Conservation (phyloP, 2,113 vertebrate species). For the Zootoca vivipara region DNA sequence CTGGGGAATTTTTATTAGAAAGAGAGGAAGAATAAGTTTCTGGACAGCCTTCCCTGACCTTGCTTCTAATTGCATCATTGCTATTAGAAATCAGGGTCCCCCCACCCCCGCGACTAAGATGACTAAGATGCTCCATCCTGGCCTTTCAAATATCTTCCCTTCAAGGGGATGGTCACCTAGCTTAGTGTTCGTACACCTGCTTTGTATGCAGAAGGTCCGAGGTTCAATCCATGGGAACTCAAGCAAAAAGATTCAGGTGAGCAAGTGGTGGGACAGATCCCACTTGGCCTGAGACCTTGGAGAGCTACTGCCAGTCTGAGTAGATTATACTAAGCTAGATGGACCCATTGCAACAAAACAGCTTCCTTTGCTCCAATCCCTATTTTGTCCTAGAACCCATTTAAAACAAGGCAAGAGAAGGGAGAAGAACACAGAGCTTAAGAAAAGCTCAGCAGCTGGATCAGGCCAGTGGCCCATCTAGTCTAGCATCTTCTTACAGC, state of each 20-base stretch:
- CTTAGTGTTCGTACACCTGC: too few relatives aligned
- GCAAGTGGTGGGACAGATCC: background rate
- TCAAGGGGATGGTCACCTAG: background rate
- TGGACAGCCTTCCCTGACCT: background rate
- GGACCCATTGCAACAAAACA: background rate
- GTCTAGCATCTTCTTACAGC: too few relatives aligned
- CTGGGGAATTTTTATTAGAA: slow-evolving; percentile 64
- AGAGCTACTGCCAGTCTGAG: background rate
- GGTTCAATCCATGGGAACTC: too few relatives aligned
- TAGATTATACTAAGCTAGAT: background rate
- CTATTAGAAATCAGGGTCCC: background rate
- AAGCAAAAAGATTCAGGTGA: background rate
- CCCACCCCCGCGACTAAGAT: too few relatives aligned
- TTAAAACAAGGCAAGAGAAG: background rate
- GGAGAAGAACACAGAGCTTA: too few relatives aligned
- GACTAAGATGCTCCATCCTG: background rate
- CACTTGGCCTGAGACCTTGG: too few relatives aligned
- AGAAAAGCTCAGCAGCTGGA: too few relatives aligned
- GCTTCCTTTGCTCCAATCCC: background rate
- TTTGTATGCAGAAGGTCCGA: too few relatives aligned
- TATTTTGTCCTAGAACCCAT: background rate
- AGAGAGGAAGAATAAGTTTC: slow-evolving; percentile 62
- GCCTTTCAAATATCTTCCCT: background rate
- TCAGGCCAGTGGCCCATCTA: too few relatives aligned
- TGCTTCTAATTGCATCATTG: background rate